Base-by-base conservation (phyloP, 1,140 invertebrate species). In the Drosophila bocki region DNA sequence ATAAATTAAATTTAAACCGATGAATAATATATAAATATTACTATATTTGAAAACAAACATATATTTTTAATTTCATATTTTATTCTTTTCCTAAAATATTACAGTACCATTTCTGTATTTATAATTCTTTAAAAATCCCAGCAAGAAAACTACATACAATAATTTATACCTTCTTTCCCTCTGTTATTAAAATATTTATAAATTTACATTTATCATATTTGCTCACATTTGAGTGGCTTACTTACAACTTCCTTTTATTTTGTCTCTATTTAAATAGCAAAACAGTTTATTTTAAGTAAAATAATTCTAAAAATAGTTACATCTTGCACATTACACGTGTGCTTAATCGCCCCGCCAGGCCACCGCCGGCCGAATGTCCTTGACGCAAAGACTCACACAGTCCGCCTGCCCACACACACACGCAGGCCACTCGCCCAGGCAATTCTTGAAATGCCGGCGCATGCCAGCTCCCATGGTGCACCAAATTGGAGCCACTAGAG, bases 261-360 rank as follows among this genome's bases (percentile, higher is more conserved):
- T 11, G 33, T 7, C 63, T 37, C 65, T 81, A 74, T 75, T 81
- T 54, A 60, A 62, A 54, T 59, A 57, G 39, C 54, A 58, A 58
- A 48, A 62, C 47, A 51, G 65, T 79, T 78, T 83, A 83, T 80
- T 83, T 84, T 84, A 61, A 62, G 72, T 62, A 67, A 56, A 59
- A 50, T 70, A 54, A 39, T 58, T 78, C 61, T 70, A 88, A 87
- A 84, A 84, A 87, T 88, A 87, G 48, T 71, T 29, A 56, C 59
- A 68, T 65, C 71, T 41, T 76, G 62, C 12, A 60, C 26, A 39
- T 54, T 58, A 29, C 83, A 87, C 71, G 80, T 81, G 83, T 63
- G 68, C 44, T 54, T 88, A 87, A 87, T 87, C 51, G 48, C 47
- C 42, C 32, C 29, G 53, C 39, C 48, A 60, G 29, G 44, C 37